Evolutionary conservation across 2,797 vertebrate genomes (phyloP).

Genomic region (Sebastes wilsoni): DNA sequence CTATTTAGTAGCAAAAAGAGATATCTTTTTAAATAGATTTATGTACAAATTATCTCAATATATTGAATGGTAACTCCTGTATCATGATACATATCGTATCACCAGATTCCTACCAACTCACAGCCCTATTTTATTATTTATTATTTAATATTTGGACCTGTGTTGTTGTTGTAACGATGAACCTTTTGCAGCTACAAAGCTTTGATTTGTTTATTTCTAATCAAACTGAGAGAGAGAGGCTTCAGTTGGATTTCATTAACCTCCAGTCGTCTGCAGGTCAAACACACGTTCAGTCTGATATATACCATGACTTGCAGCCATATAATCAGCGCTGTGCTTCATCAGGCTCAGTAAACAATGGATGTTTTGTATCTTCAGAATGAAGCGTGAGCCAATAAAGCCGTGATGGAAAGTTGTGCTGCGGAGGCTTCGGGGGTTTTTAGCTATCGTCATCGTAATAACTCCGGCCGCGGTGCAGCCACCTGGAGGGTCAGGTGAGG

Average conservation of each 20-base stretch:
- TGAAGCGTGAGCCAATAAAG: conserved; percentile 5
- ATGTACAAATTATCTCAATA: too few species aligned
- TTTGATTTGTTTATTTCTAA: conserved; percentile 28
- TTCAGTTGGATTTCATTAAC: conserved; percentile 61
- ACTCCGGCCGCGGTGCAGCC: too few species aligned
- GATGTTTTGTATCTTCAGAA: conserved; percentile 36
- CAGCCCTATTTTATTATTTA: too few species aligned
- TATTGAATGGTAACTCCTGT: too few species aligned
- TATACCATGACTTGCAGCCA: conserved; percentile 16
- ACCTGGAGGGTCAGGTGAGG: conserved; percentile 63
- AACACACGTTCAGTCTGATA: conserved; percentile 14
- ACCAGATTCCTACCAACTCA: too few species aligned
- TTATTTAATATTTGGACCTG: not conserved
- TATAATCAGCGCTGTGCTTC: conserved; percentile 36
- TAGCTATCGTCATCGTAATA: not conserved
- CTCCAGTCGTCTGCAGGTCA: conserved; percentile 44
- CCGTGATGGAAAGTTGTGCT: conserved; percentile 37
- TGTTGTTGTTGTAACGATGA: not conserved
- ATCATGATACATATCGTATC: too few species aligned
- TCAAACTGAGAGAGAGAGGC: not conserved
- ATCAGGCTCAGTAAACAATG: conserved; percentile 50
- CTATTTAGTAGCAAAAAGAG: too few species aligned
- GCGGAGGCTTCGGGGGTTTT: not conserved
- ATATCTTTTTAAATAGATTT: too few species aligned
- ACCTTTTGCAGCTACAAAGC: not conserved